Base-by-base conservation (phyloP, 2,888 invertebrate species). In the Hemistola chrysoprasaria region DNA sequence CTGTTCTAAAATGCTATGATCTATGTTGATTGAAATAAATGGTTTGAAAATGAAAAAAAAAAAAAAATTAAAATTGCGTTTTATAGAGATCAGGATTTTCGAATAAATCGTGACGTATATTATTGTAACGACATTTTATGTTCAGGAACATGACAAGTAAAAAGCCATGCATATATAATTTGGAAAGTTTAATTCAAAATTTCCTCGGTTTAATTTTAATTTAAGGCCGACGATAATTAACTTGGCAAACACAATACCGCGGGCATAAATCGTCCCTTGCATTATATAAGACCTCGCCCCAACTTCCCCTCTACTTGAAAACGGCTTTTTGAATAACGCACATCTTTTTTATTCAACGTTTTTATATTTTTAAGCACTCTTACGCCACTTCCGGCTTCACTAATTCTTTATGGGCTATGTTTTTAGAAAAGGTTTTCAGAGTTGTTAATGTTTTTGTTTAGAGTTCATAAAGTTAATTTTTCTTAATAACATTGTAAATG, bases 261-360 rank as follows among this genome's bases (percentile, higher is more conserved):
- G 40, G 31, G 40, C 55, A 47, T 55, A 52, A 55, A 55, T 55
- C 52, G 40, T 50, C 47, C 43, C 42, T 22, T 50, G 48, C 52
- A 55, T 55, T 52, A 52, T 52, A 46, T 52, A 55, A 40, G 42
- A 44, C 38, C 34, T 29, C 29, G 11, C 8, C 26, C 43, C 36
- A 41, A 51, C 51, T 50, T 51, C 47, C 52, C 38, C 42, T 41
- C 38, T 25, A 50, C 47, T 47, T 47, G 43, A 34, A 35, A 43
- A 47, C 51, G 35, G 47, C 47, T 51, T 49, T 51, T 38, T 47
- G 34, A 48, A 43, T 38, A 38, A 46, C 46, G 45, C 49, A 45
- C 30, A 43, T 46, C 49, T 46, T 47, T 51, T 50, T 48, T 55
- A 49, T 50, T 47, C 50, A 40, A 26, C 31, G 36, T 29, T 45